Evolutionary conservation across 2,888 invertebrate species (phyloP).

Genomic region (Auanema sp.): DNA sequence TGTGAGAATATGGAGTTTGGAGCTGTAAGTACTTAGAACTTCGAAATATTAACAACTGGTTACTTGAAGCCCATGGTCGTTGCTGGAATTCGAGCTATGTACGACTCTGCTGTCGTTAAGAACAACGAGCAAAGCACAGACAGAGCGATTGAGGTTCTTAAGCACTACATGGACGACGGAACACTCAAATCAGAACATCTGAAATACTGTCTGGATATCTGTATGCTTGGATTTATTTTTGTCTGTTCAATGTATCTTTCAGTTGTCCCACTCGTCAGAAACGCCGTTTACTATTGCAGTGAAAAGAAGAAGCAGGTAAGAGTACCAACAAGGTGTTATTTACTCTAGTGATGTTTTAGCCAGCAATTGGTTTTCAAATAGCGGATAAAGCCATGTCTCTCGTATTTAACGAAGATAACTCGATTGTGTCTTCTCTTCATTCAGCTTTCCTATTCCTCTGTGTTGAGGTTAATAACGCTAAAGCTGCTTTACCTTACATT

Average conservation of each 20-base stretch:
- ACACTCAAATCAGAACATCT: constrained; percentile 28
- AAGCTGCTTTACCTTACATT: constrained; percentile 8
- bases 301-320: constrained; percentile 27
- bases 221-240: constrained; percentile 15
- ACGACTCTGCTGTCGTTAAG: constrained; percentile 22
- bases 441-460: constrained; percentile 4
- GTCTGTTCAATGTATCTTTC: constrained; percentile 7
- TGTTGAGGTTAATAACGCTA: constrained; percentile 12
- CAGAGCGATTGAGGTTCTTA: constrained; percentile 31
- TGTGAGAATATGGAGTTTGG: constrained; percentile 25
- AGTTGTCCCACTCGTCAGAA: constrained; percentile 36
- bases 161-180: constrained; percentile 27
- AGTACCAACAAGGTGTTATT: neutral
- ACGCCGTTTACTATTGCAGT: constrained; percentile 28
- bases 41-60: too few relatives aligned
- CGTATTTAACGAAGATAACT: neutral
- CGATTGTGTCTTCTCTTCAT: constrained; percentile 14
- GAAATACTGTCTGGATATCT: constrained; percentile 31
- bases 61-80: constrained; percentile 28
- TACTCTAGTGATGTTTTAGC: constrained; percentile 6
- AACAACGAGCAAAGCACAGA: constrained; percentile 27
- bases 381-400: constrained; percentile 3
- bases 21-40: constrained; percentile 19
- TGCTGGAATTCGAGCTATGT: constrained; percentile 33
- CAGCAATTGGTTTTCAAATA: constrained; percentile 5